Conservation (phyloP, 2,113 vertebrate species). For the Thryonomys swinderianus region DNA sequence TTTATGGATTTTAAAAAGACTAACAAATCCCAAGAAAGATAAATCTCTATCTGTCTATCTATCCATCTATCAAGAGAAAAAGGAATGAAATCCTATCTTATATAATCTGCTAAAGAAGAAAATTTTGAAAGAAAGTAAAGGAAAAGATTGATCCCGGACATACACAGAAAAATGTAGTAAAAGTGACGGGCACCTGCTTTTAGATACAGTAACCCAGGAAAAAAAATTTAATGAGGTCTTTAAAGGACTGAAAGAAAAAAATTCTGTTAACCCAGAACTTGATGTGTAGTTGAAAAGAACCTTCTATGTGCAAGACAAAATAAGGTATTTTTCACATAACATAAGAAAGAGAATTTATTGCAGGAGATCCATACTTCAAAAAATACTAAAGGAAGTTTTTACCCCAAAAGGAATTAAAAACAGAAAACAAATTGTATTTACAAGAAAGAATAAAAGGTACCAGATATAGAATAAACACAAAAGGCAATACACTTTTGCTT, state of each 20-base stretch:
- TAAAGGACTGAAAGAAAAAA: slow-evolving; percentile 21
- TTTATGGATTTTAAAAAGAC: neutral
- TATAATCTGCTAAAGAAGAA: neutral
- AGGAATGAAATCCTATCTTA: neutral
- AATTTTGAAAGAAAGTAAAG: neutral
- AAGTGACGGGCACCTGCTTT: neutral
- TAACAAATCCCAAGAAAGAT: neutral
- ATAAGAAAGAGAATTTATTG: neutral
- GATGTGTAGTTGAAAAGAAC: neutral
- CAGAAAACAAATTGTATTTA: neutral
- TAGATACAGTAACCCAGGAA: neutral
- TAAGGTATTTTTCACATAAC: neutral
- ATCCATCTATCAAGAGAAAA: neutral
- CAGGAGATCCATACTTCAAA: neutral
- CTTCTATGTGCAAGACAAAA: neutral
- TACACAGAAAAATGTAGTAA: neutral
- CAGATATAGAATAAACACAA: slow-evolving; percentile 24
- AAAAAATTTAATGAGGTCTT: neutral
- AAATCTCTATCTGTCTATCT: neutral
- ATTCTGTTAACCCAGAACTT: neutral
- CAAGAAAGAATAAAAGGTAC: neutral
- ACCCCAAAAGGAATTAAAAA: neutral
- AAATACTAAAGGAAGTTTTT: neutral
- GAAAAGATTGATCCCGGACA: neutral
- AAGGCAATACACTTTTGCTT: neutral